Conservation (phyloP, 2,888 invertebrate species). For the Epistrophe eligans region DNA sequence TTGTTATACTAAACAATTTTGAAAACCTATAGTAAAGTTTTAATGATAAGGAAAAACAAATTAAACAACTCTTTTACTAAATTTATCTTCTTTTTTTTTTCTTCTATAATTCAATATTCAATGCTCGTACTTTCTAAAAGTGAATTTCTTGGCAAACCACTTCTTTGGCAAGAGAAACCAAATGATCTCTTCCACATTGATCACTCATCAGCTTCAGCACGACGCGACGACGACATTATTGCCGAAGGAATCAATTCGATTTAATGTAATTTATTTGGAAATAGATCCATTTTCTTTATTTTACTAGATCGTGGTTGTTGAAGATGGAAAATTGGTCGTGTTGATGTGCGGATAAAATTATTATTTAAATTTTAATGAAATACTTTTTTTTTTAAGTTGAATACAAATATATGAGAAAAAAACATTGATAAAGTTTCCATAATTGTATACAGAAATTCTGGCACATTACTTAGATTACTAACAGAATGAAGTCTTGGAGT, state of each 20-base stretch:
- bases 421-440: not conserved
- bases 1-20: slow-evolving; percentile 30
- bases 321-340: slow-evolving; percentile 8
- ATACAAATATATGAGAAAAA: not conserved
- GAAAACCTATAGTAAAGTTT: too few relatives aligned
- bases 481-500: not conserved
- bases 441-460: not conserved
- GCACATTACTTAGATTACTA: not conserved
- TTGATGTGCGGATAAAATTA: not conserved
- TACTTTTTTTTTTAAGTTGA: not conserved
- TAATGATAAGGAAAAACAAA: not conserved
- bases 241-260: slow-evolving; percentile 29
- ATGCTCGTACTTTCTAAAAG: slow-evolving; percentile 61
- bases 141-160: slow-evolving; percentile 57
- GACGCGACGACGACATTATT: slow-evolving; percentile 12
- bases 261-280: slow-evolving; percentile 24
- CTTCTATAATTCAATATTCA: slow-evolving; percentile 34
- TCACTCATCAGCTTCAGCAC: not conserved
- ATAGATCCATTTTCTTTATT: not conserved
- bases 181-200: not conserved
- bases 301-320: not conserved
- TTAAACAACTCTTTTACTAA: not conserved
- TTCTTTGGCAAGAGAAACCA: slow-evolving; percentile 1
- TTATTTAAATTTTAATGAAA: not conserved
- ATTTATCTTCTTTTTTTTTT: slow-evolving; percentile 29